Evolutionary conservation across 2,113 vertebrate species (phyloP), one percentile per base, ranked within the genome.

Genomic region (Saimiri boliviensis): DNA sequence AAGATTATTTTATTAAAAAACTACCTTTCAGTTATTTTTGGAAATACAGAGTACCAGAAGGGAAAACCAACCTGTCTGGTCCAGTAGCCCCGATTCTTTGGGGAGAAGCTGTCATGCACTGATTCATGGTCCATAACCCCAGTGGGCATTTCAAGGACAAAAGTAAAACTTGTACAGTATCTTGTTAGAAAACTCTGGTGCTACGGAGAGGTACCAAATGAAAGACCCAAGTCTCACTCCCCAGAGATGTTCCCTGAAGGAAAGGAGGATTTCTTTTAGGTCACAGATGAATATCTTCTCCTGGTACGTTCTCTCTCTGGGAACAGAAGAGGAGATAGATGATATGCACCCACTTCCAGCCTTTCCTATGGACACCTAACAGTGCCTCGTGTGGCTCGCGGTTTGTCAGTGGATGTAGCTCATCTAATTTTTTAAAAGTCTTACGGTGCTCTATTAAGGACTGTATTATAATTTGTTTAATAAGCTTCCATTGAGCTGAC

Each of bases 241-340:
- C 37, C 20, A 16, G 54, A 58, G n/a, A 23, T 73, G 37, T 40
- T 68, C 16, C 66, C 23, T 4, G 5, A 11, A 8, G 49, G 54
- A 25, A 49, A 40, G 35, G 71, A n/a, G 27, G 4, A 25, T 37
- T 47, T 27, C 54, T 56, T 74, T 4, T 27, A 35, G n/a, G 32
- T 63, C 13, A 0, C 2, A 9, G 37, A 8, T 42, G 13, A 20
- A 1, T 52, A 2, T 16, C 8, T n/a, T 3, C 9, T 21, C 25
- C 56, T 0, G 13, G 10, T 5, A 17, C 20, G 19, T 37, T 35
- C 12, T 85, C 23, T 45, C 25, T 76, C 32, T 73, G 0, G 4
- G 52, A 37, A 25, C 12, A 42, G 66, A 56, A 58, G 42, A 27
- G 32, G 40, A 40, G 25, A 23, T n/a, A 47, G 25, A 19, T 11